These are phyloP conservation scores for Notiomystis cincta DNA, from an alignment of 2,113 vertebrate species.

Conservation along the genomic window DNA sequence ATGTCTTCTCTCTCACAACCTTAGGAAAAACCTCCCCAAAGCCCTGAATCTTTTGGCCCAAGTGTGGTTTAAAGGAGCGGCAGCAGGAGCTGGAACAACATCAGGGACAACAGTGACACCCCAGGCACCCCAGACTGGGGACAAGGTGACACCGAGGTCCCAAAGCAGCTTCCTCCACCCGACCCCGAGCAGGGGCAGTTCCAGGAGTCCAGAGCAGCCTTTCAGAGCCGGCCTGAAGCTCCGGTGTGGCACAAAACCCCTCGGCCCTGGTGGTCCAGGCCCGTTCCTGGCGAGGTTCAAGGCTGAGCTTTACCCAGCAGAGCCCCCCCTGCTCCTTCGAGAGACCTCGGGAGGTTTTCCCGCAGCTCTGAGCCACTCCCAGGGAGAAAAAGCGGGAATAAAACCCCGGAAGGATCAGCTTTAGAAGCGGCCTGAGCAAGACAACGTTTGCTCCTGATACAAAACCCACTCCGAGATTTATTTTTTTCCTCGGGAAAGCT, in stretches of 20 bases:
- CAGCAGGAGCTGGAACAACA: not conserved
- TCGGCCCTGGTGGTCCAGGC: not conserved
- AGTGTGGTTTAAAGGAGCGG: fast-evolving
- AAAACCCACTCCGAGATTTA: not conserved
- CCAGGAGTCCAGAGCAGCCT: not conserved
- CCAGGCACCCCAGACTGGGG: not conserved
- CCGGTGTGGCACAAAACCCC: fast-evolving
- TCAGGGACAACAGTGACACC: fast-evolving
- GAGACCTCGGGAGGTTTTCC: fast-evolving
- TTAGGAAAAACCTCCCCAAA: fast-evolving
- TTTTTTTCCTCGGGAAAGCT: not conserved
- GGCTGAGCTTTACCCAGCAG: not conserved
- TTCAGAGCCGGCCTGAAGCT: not conserved
- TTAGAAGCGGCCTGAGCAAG: not conserved
- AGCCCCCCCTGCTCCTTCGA: fast-evolving
- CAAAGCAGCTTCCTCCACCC: not conserved
- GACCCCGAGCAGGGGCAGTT: fast-evolving
- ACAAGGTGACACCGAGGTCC: fast-evolving
- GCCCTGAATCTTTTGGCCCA: fast-evolving
- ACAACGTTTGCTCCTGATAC: fast-evolving
- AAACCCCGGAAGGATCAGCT: not conserved
- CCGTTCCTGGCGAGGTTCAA: fast-evolving
- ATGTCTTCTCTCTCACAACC: fast-evolving
- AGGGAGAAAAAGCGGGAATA: not conserved
- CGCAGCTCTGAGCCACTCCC: not conserved